Evolutionary conservation across 1,140 invertebrate genomes (phyloP).

Genomic region (Cyrtorhinus lividipennis): DNA sequence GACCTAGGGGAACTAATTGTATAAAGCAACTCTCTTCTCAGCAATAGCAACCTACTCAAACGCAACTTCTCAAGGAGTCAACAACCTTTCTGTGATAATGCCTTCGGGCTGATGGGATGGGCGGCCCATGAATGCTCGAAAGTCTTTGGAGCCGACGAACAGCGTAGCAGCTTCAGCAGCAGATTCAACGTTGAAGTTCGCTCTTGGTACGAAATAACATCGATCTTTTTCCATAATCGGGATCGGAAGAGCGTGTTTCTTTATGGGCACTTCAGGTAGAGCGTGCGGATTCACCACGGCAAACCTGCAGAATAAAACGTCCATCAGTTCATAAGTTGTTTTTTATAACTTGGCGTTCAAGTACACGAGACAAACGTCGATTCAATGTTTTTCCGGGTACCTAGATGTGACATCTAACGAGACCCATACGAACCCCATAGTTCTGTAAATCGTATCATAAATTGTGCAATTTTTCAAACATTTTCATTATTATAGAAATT

Average conservation of each 20-base stretch:
- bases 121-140: conserved; percentile 24
- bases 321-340: too few relatives aligned
- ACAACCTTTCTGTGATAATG: conserved; percentile 12
- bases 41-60: too few relatives aligned
- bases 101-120: neutral
- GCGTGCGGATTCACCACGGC: conserved; percentile 20
- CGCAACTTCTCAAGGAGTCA: neutral
- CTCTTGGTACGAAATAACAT: conserved; percentile 21
- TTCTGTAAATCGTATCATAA: too few relatives aligned
- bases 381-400: too few relatives aligned
- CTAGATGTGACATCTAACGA: too few relatives aligned
- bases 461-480: too few relatives aligned
- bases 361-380: too few relatives aligned
- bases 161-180: conserved; percentile 22
- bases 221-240: conserved; percentile 25
- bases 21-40: too few relatives aligned
- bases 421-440: too few relatives aligned
- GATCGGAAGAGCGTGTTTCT: conserved; percentile 9
- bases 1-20: too few relatives aligned
- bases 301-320: conserved; percentile 17
- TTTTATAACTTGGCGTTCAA: too few relatives aligned
- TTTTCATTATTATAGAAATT: too few relatives aligned
- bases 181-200: conserved; percentile 21
- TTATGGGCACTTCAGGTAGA: conserved; percentile 4
- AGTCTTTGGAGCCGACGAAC: conserved; percentile 26